Evolutionary conservation across 2,113 vertebrate species (phyloP), one percentile per base, ranked within the genome.

Genomic region (Protobothrops flavoviridis): DNA sequence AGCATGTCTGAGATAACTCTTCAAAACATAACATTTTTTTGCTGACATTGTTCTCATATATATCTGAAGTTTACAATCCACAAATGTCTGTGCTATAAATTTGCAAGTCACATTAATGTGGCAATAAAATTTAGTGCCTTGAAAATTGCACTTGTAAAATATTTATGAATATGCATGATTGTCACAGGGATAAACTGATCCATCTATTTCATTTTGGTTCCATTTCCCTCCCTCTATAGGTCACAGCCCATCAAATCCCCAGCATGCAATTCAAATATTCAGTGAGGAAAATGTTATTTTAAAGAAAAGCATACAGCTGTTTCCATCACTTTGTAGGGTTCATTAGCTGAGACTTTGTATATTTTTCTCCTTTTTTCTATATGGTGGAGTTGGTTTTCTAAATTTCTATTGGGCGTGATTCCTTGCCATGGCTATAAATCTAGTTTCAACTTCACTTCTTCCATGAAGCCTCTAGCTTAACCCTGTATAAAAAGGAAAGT

Each of bases 111-210:
- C 95, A 95, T 97, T 97, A 97, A 97, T 95, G 94, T 96, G 97
- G 95, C 96, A 97, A 97, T 97, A 97, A 97, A 97, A 98, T 96
- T 97, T 96, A 95, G 95, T 96, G 93, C 91, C 95, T 95, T 97
- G 97, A 97, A 97, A 97, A 95, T 96, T 95, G 92, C 95, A 95
- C 96, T 97, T 97, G 96, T 98, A 96, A 98, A 98, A 97, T 97
- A 98, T 98, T 98, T 98, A 98, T 98, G 97, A 97, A 98, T 95
- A 96, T 96, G 93, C 95, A 94, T 96, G 95, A 94, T 94, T 97
- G 96, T 97, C 96, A 94, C 94, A 94, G 94, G 92, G 87, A 96
- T 96, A 97, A 98, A 96, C 94, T 95, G 94, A 96, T 95, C 95
- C 95, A 97, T 98, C 97, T 97, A 95, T 95, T 97, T 95, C 94